Evolutionary conservation across 1,140 invertebrate species (phyloP), one percentile per base, ranked within the genome.

Genomic region (Tribolium madens): DNA sequence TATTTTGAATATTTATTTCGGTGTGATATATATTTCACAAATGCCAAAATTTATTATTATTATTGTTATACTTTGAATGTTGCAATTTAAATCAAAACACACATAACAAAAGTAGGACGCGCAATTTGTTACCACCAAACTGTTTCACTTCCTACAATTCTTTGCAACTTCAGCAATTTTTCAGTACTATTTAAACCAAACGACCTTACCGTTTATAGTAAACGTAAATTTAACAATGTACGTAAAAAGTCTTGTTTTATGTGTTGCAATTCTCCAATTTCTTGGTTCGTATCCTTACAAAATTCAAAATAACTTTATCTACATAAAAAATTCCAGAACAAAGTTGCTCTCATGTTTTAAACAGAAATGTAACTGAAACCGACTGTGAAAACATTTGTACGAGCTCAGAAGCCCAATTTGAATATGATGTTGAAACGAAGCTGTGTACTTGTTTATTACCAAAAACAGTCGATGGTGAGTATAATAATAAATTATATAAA

Each of bases 361-460:
- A 64, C 6, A 64, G 10, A 31, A 64, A 64, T 14, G 12, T 64
- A 3, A 64, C 21, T 33, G 14, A 64, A n/a, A n/a, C 21, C 12
- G 57, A 64, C 21, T 64, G 57, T 14, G 14, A 64, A 33, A 33
- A 15, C n/a, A 64, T 64, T 64, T 64, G 57, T 33, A 13, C n/a
- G n/a, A 26, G 26, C 12, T 64, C 21, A 33, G 21, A 9, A 64
- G 26, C 3, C 57, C 21, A 64, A 36, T 6, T 10, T 14, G 31
- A 64, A 36, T 64, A 31, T 14, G 12, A 64, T 14, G 0, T 12
- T 12, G 57, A 64, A 31, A 31, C 26, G 14, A 64, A 64, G 36
- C 13, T 33, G 31, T 64, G 57, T 13, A 64, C 31, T 33, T 64
- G 57, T 14, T 13, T 33, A 0, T 42, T 64, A 33, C 12, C 57